Conservation (phyloP, 2,113 vertebrate species). For the Conger conger region DNA sequence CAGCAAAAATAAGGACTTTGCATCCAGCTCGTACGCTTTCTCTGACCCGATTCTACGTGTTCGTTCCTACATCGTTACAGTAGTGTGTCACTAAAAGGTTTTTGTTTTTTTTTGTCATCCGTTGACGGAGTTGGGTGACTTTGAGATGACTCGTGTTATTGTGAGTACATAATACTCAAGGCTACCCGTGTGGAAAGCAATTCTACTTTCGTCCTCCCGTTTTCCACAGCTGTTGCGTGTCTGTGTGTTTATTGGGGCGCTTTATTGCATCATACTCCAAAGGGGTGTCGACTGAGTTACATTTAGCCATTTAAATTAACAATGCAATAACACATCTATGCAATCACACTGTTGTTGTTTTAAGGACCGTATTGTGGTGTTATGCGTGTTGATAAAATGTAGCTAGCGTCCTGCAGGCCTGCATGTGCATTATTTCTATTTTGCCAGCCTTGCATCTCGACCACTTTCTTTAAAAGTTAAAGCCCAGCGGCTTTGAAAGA, state of each 20-base stretch:
- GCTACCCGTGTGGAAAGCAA: slow-evolving; percentile 25
- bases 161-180: slow-evolving; percentile 23
- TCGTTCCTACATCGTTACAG: neutral
- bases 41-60: neutral
- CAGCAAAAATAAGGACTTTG: neutral
- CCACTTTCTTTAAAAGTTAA: too few relatives aligned
- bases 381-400: neutral
- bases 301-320: neutral
- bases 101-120: slow-evolving; percentile 53
- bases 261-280: neutral
- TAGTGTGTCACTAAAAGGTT: neutral
- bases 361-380: neutral
- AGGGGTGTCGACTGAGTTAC: neutral
- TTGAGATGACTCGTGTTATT: slow-evolving; percentile 49
- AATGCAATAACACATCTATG: neutral
- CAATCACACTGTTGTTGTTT: neutral
- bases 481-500: too few relatives aligned
- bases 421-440: too few relatives aligned
- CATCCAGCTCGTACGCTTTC: neutral
- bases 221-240: neutral
- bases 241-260: slow-evolving; percentile 11
- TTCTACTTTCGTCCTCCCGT: neutral
- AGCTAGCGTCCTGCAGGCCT: too few relatives aligned
- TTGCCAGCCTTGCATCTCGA: too few relatives aligned
- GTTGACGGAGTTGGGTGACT: slow-evolving; percentile 42